These are phyloP conservation scores for Sternotherus odoratus DNA, from an alignment of 2,797 vertebrate genomes.

Conservation along the genomic window DNA sequence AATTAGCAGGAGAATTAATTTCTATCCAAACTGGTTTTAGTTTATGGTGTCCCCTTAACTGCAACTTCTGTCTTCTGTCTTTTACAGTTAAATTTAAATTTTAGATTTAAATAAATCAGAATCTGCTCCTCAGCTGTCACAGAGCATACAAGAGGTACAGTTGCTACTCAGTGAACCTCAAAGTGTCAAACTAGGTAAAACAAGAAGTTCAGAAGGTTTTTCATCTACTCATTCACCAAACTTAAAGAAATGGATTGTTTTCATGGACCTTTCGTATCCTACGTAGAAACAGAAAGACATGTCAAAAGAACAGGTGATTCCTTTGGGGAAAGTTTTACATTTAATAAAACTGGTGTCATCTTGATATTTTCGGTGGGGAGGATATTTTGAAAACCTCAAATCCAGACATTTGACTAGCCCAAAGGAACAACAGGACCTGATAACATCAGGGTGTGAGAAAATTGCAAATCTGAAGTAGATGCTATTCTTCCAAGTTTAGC, in stretches of 20 bases:
- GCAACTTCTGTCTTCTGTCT: background rate
- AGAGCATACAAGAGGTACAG: background rate
- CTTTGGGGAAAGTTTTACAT: background rate
- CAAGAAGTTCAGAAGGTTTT: background rate
- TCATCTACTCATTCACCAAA: background rate
- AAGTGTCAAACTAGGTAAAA: background rate
- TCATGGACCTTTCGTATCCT: constrained; percentile 10
- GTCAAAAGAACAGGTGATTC: background rate
- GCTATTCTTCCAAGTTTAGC: background rate
- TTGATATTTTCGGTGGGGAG: background rate
- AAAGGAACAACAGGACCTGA: background rate
- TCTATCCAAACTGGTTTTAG: rapidly evolving
- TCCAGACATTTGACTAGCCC: background rate
- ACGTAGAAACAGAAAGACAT: background rate
- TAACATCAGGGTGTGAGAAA: background rate
- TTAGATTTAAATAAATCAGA: constrained; percentile 35
- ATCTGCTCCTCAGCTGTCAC: background rate
- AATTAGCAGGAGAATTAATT: background rate
- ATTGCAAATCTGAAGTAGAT: background rate
- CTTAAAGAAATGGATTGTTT: constrained; percentile 4
- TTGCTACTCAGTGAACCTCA: constrained; percentile 15
- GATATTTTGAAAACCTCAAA: background rate
- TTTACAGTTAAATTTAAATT: constrained; percentile 8
- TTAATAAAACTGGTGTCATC: background rate
- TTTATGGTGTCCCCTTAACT: background rate